Base-by-base conservation (phyloP, 1,140 invertebrate genomes). In the Acromyrmex charruanus region DNA sequence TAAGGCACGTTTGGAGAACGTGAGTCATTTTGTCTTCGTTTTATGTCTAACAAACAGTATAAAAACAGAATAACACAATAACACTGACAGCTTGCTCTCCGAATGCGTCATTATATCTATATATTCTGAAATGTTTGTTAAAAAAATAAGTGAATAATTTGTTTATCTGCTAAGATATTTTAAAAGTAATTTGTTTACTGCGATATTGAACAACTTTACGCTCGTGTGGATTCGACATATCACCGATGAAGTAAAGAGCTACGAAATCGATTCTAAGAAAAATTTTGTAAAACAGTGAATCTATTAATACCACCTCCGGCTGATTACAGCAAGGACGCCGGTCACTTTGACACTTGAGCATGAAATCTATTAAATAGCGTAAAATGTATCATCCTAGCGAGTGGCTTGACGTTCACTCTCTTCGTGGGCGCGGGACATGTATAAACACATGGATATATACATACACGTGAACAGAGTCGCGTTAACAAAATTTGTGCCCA, bases 361-460 rank as follows among this genome's bases (percentile, higher is more conserved):
- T 93, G 79, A 94, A 94, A 93, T 92, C 90, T 89, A 82, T 90
- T 93, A 94, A 94, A 91, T 93, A 93, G 92, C 90, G 93, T 92
- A 93, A 94, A 94, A 94, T 94, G 88, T 93, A 91, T 91, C 84
- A 92, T 81, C 89, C 91, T 92, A 89, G 82, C 90, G 88, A 91
- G 84, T 66, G 63, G 3, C 31, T 72, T 72, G 82, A 84, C 72
- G 77, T 51, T 88, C 85, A 66, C 31, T 44, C 68, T 82, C 39
- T 74, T 74, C 80, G 53, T 72, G 39, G 53, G 35, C 66, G 35
- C 80, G 66, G 25, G 39, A 4, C 63, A 65, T 65, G 39, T 12
- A 12, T 35, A 44, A 10, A 25, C 63, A 53, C n/a, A 53, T 4
- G 59, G 9, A 51, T 7, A 31, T 9, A 35, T 49, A 51, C 12